These are phyloP conservation scores for Pipa parva DNA, from an alignment of 2,113 vertebrate species.

Conservation along the genomic window DNA sequence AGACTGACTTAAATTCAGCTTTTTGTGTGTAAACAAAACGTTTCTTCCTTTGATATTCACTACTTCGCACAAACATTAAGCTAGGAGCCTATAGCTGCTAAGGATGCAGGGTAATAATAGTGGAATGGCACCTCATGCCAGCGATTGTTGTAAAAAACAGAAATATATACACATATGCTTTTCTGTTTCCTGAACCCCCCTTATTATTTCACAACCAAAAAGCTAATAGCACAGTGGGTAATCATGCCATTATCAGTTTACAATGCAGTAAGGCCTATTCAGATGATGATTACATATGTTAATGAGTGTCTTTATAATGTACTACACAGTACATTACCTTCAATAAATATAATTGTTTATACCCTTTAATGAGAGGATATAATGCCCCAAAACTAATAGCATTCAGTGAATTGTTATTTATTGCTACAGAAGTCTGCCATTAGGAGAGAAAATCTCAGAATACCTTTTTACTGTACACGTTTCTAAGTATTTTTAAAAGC, in stretches of 20 bases:
- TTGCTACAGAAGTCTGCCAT: constrained; percentile 71
- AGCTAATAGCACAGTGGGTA: constrained; percentile 80
- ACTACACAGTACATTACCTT: constrained; percentile 82
- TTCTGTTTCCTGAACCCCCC: constrained; percentile 67
- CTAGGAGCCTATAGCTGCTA: too few species aligned
- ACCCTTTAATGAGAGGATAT: constrained; percentile 75
- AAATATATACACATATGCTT: constrained; percentile 50
- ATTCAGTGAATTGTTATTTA: constrained; percentile 78
- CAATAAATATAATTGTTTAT: constrained; percentile 87
- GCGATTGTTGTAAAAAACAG: too few species aligned
- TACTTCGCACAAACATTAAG: too few species aligned
- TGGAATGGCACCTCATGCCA: too few species aligned
- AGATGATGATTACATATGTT: constrained; percentile 82
- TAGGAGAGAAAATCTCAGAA: constrained; percentile 65
- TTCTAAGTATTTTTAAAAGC: constrained; percentile 63
- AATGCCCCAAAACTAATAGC: constrained; percentile 77
- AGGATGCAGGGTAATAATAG: too few species aligned
- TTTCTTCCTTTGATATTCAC: too few species aligned
- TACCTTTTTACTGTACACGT: constrained; percentile 59
- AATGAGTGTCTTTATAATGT: constrained; percentile 78
- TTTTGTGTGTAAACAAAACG: too few species aligned
- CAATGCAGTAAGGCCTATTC: constrained; percentile 77
- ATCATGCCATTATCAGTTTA: constrained; percentile 78
- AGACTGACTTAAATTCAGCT: too few species aligned
- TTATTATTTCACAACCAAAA: constrained; percentile 74